Evolutionary conservation across 2,797 vertebrate species (phyloP), one percentile per base, ranked within the genome.

Genomic region (Takifugu ocellatus): DNA sequence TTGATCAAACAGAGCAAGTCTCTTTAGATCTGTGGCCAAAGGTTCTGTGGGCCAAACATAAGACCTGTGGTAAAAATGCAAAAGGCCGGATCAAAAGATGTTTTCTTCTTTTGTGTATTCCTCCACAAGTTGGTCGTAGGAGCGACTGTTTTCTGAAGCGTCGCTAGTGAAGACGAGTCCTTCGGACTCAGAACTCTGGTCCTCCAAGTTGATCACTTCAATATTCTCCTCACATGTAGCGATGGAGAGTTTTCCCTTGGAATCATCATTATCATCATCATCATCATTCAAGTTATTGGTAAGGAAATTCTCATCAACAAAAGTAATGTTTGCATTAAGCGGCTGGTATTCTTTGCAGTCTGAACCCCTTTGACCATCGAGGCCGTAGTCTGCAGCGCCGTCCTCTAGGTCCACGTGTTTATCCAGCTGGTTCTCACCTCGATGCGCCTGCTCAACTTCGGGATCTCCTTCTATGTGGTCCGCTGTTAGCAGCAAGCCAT

Each of bases 121-220:
- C 25, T 98, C 95, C 53, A 94, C 91, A 8, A 98, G 92, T 66
- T 94, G 93, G 67, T 98, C 94, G 0, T 98, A 98, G 49, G 94
- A 96, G 84, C 92, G 90, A 5, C 88, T 88, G 54, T 91, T 86
- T 66, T 96, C 94, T 0, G 92, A 91, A 44, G 91, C 75, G 0
- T 94, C 94, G 70, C 87, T 94, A 10, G 93, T 95, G 83, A 96
- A 96, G 24, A 94, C 91, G 0, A 94, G 96, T 39, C 89, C 92
- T 15, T 95, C 94, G 0, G 93, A 93, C 71, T 95, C 96, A 0
- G 93, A 97, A 0, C 87, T 89, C 57, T 87, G 92, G 72, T 95
- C 94, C 7, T 96, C 70, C 80, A 91, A 75, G 85, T 92, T 86
- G n/a, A 92, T 89, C 0, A 83, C 90, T 63, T 97, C 92, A 44